A percentile compares a stretch with the other conserved stretches of the same genome.
These are phyloP conservation scores for Oreochromis tanganicae DNA, from an alignment of 2,113 vertebrate species.

Conservation along the genomic window DNA sequence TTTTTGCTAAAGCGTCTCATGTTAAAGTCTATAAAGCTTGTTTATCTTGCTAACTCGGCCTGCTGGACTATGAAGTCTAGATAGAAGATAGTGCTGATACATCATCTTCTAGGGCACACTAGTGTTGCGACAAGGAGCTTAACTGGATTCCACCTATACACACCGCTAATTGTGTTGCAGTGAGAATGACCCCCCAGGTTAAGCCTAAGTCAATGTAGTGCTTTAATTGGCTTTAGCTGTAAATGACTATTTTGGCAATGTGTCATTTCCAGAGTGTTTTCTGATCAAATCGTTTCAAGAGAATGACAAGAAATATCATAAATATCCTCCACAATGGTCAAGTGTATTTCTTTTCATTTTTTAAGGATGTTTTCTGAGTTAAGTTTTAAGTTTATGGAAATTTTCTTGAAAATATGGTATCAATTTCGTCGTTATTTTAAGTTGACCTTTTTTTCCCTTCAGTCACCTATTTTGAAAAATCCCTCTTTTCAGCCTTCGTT, in stretches of 20 bases:
- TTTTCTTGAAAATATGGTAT: neutral
- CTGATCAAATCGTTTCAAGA: neutral
- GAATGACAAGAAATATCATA: neutral
- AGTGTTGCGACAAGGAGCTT: neutral
- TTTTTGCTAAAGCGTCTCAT: neutral
- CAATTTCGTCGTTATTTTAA: no score
- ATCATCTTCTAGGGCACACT: neutral
- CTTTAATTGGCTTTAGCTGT: neutral
- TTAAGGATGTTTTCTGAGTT: neutral
- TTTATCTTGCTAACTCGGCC: no score
- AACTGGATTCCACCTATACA: neutral
- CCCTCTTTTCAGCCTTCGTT: no score
- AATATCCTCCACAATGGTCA: neutral
- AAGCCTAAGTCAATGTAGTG: neutral
- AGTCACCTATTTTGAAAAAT: no score
- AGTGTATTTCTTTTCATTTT: neutral
- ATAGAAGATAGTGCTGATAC: neutral
- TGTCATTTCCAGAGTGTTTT: neutral
- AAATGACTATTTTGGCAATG: neutral
- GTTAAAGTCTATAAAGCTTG: neutral
- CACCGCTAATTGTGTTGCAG: neutral
- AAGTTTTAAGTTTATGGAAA: neutral
- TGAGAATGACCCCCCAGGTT: neutral
- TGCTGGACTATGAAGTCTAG: neutral
- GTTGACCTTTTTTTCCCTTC: no score